Conservation (phyloP, 2,888 invertebrate species). For the Octodonta nipae region DNA sequence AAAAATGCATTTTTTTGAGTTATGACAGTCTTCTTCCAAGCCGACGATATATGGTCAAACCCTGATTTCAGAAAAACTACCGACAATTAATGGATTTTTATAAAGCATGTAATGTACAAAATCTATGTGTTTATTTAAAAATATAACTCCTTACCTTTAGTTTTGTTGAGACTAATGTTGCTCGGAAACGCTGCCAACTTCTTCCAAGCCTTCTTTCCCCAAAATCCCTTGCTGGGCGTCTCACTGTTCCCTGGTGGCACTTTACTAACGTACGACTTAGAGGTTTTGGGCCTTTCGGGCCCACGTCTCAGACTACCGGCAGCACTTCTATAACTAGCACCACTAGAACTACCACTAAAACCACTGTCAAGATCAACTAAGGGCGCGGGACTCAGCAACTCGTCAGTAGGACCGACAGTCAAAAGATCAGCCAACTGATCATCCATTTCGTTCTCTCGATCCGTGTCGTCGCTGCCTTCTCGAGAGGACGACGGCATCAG, state of each 20-base stretch:
- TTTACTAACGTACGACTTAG: neutral
- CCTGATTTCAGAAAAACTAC: too few relatives aligned
- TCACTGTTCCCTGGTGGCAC: slow-evolving; percentile 1
- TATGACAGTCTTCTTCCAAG: too few relatives aligned
- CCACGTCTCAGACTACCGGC: slow-evolving; percentile 50
- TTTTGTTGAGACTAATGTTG: slow-evolving; percentile 56
- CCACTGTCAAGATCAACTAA: slow-evolving; percentile 59
- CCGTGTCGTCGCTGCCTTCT: slow-evolving; percentile 46
- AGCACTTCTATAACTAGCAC: slow-evolving; percentile 52
- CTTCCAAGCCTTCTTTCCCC: slow-evolving; percentile 67
- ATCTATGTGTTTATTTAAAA: too few relatives aligned
- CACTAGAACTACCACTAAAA: slow-evolving; percentile 71
- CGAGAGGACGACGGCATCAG: slow-evolving; percentile 64
- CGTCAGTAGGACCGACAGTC: slow-evolving; percentile 54
- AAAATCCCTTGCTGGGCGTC: slow-evolving; percentile 41
- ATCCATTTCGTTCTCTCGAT: slow-evolving; percentile 46
- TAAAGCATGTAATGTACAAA: too few relatives aligned
- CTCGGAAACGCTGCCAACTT: slow-evolving; percentile 63
- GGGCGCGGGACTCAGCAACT: slow-evolving; percentile 55
- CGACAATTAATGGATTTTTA: too few relatives aligned
- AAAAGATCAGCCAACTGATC: slow-evolving; percentile 53
- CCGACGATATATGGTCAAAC: too few relatives aligned
- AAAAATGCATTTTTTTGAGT: too few relatives aligned
- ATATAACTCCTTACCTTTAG: slow-evolving; percentile 50
- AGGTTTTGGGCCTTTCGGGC: slow-evolving; percentile 28